Percentiles rank a stretch among this genome's conserved stretches.
These are phyloP conservation scores for Morbakka virulenta DNA, from an alignment of 30 jellyfish, hydroid and myxozoan genomes.

Conservation along the genomic window DNA sequence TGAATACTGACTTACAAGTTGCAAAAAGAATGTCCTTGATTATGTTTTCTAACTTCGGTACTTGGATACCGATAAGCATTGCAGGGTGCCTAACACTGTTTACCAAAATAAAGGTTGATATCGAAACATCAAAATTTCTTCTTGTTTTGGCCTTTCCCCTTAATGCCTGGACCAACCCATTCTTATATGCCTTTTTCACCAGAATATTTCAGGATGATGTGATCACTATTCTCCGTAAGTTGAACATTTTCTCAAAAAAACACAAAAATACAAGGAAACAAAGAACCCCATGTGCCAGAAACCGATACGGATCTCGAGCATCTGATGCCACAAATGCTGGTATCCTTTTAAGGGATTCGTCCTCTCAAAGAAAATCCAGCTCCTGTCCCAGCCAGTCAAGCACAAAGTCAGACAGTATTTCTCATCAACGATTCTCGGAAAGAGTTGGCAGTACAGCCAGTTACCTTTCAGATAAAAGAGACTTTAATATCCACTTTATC, in stretches of 20 bases:
- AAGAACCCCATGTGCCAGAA: no score
- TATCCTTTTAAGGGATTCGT: no score
- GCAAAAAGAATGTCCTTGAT: slow-evolving; percentile 88
- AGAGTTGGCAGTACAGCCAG: no score
- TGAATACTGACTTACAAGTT: slow-evolving; percentile 71
- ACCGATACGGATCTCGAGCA: slow-evolving; percentile 72
- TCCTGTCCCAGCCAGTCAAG: no score
- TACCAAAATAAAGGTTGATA: slow-evolving; percentile 37
- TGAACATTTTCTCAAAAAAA: slow-evolving; percentile 29
- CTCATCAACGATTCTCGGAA: no score
- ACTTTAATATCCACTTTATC: no score
- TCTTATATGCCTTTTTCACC: slow-evolving; percentile 86
- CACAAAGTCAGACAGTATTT: no score
- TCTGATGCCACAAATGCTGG: no score
- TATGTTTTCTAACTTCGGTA: slow-evolving; percentile 72
- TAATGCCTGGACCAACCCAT: slow-evolving; percentile 94
- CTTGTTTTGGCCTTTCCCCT: slow-evolving; percentile 84
- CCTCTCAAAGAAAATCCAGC: no score
- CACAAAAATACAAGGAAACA: background rate
- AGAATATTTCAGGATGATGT: slow-evolving; percentile 82
- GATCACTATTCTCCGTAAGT: slow-evolving; percentile 46
- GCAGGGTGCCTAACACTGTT: slow-evolving; percentile 78
- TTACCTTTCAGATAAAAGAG: no score
- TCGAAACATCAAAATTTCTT: slow-evolving; percentile 72
- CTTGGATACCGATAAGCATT: slow-evolving; percentile 86